These are phyloP conservation scores for Phallusia fumigata DNA, from an alignment of 23 tunicate species.

Conservation along the genomic window DNA sequence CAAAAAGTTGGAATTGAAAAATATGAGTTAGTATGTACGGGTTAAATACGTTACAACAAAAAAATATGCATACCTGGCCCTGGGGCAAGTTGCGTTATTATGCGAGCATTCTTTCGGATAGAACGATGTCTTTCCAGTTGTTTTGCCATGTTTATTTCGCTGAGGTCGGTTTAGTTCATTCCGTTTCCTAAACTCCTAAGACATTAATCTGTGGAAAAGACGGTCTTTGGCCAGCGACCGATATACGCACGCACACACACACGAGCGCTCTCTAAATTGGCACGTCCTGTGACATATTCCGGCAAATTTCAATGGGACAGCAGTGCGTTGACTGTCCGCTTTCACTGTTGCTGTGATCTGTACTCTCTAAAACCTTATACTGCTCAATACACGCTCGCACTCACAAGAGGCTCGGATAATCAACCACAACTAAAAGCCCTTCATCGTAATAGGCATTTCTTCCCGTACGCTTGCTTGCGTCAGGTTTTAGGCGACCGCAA, in stretches of 20 bases:
- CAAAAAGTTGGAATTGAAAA: no score
- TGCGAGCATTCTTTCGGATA: slow-evolving; percentile 30
- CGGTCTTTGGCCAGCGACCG: neutral
- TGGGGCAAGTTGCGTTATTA: slow-evolving; percentile 14
- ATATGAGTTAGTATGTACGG: neutral
- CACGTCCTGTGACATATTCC: neutral
- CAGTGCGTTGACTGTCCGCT: neutral
- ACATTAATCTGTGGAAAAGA: neutral
- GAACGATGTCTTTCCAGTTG: slow-evolving; percentile 39
- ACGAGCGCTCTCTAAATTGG: neutral
- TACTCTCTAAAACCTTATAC: neutral
- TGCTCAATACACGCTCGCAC: neutral
- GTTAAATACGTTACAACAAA: neutral
- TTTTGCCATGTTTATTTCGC: neutral
- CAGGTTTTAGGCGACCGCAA: neutral
- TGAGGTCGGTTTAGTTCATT: neutral
- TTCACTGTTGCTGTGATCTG: neutral
- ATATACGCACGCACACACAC: neutral
- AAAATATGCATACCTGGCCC: slow-evolving; percentile 3
- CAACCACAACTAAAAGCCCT: neutral
- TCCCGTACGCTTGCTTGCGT: neutral
- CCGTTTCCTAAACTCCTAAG: neutral
- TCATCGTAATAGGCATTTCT: neutral
- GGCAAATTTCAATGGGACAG: neutral
- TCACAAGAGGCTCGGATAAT: neutral